Evolutionary conservation across 2,113 vertebrate genomes (phyloP).

Genomic region (Neomonachus schauinslandi): DNA sequence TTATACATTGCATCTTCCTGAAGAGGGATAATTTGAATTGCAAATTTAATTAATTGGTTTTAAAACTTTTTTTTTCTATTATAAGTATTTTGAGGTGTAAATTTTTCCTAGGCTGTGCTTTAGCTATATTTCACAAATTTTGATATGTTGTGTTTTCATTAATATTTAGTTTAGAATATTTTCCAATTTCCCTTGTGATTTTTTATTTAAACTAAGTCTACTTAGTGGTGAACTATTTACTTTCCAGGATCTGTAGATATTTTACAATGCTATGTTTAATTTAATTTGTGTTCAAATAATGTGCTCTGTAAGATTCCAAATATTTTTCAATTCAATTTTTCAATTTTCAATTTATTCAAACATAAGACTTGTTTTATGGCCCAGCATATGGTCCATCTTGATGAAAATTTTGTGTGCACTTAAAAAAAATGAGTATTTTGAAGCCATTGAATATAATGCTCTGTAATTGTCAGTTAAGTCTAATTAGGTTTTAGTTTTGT

Average conservation of each 20-base stretch:
- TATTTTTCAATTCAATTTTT: background rate
- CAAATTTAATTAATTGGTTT: background rate
- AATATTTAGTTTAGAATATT: constrained; percentile 1
- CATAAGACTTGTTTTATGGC: background rate
- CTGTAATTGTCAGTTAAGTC: background rate
- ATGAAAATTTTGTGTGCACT: background rate
- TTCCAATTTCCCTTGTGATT: background rate
- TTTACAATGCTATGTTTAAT: background rate
- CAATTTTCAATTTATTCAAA: too few relatives aligned
- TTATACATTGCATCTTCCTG: background rate
- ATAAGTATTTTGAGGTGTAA: background rate
- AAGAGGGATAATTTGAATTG: background rate
- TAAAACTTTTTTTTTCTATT: background rate
- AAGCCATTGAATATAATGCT: background rate
- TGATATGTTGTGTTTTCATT: background rate
- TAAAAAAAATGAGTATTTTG: background rate
- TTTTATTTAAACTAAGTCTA: background rate
- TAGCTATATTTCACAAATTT: background rate
- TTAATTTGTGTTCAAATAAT: constrained; percentile 1
- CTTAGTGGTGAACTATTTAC: background rate
- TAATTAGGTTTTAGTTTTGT: background rate
- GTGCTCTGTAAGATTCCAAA: background rate
- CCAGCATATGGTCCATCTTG: background rate
- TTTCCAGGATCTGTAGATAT: background rate
- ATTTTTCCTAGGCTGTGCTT: background rate